Evolutionary conservation across 2,888 invertebrate genomes (phyloP), one percentile per base, ranked within the genome.

Genomic region (Pseudanteris insignis): DNA sequence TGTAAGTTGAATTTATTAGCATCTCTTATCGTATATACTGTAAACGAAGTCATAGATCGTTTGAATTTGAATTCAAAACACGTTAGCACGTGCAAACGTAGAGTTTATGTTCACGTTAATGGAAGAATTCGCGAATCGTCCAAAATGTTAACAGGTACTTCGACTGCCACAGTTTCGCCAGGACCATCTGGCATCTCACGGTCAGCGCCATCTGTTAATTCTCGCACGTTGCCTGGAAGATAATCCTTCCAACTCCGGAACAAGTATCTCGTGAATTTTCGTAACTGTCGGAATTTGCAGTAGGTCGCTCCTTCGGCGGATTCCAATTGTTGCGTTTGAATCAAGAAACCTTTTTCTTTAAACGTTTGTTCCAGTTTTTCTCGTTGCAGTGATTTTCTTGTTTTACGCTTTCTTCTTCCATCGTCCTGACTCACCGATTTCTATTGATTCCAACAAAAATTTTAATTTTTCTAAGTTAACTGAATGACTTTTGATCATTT

Each of bases 201-300:
- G 1, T 76, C 75, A 10, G 51, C 33, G 2, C 61, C 44, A 1
- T 60, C 70, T 7, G 70, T 74, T 33, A 79, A 58, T 37, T 79
- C 79, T 11, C 76, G 82, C 51, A 89, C 81, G 61, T 89, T 89
- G 0, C 91, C 92, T 0, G 93, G 93, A 25, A 95, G 83, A 76
- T 95, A 93, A 75, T 94, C 93, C 80, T 94, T 94, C 94, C 94
- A 95, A 75, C 93, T 94, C 69, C 94, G 85, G 72, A 94, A 94
- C 63, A 95, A 82, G 76, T 95, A 95, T 41, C 94, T 84, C 0
- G 95, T 95, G 74, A 95, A 94, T 78, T 95, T 95, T 64, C 93
- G 84, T 14, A 95, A 81, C 75, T 95, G 94, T 34, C 94, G 82
- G 76, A 95, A 95, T 78, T 95, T 95, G 79, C 95, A 95, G 73